Evolutionary conservation across 2,888 invertebrate species (phyloP), one percentile per base, ranked within the genome.

Genomic region (Hedychridium roseum): DNA sequence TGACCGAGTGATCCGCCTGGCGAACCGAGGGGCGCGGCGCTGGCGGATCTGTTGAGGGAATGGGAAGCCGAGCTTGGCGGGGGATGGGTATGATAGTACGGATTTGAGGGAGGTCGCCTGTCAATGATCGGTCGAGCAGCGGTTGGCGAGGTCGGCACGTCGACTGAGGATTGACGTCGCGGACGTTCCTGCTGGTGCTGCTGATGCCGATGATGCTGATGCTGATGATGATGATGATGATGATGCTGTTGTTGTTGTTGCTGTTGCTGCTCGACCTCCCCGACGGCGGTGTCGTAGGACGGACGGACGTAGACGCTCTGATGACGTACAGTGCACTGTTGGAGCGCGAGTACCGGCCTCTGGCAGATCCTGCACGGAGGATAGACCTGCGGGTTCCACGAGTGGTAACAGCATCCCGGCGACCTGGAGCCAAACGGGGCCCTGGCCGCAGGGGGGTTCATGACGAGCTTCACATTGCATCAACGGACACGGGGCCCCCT

Each of bases 371-470:
- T 62, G 66, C 77, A 75, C 21, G 72, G 65, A 32, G 75, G 70
- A 43, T 70, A 66, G 31, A 71, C 65, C 54, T 70, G 73, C 46
- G 74, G 73, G 50, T 70, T 74, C 73, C 73, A 73, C 56, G 72
- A 64, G 54, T 77, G 75, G 64, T 75, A 76, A 57, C 75, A 76
- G 71, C 76, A 77, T 76, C 75, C 76, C 75, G 73, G 74, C 75
- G 74, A 74, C 75, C 74, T 72, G 69, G 73, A 69, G 74, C 73
- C 75, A 69, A 73, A 63, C 54, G 73, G 76, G 54, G 74, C 75
- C 73, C 77, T 74, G 76, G 76, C 74, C 76, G 73, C 75, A 70
- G 75, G 73, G 72, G 71, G 70, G 73, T 75, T 76, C 78, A 78
- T 78, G 74, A 68, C 74, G 72, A 65, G 56, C 66, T 67, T 78